Conservation (phyloP, 2,888 invertebrate genomes). For the Drosophila mimetica region DNA sequence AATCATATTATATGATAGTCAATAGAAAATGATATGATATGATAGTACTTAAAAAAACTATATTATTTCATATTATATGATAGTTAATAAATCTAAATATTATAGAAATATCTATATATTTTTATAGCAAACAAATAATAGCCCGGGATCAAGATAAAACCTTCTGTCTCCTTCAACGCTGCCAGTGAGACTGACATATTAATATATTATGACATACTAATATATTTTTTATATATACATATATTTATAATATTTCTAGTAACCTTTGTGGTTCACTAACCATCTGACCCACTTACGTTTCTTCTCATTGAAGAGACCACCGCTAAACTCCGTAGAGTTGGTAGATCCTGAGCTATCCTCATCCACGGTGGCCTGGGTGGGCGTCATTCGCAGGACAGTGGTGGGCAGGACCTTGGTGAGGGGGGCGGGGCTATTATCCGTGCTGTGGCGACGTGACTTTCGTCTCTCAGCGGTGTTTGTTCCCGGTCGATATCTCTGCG, state of each 20-base stretch:
- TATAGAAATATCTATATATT: not conserved
- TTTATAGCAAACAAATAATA: not conserved
- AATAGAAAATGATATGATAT: too few relatives aligned
- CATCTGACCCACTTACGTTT: slow-evolving; percentile 71
- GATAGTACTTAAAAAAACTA: too few relatives aligned
- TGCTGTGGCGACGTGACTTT: slow-evolving; percentile 91
- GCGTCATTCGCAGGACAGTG: slow-evolving; percentile 77
- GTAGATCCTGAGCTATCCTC: slow-evolving; percentile 86
- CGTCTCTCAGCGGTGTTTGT: slow-evolving; percentile 88
- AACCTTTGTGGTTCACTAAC: too few relatives aligned
- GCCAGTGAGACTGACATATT: too few relatives aligned
- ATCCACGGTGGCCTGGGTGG: slow-evolving; percentile 81
- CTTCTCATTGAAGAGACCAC: slow-evolving; percentile 81
- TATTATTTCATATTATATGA: too few relatives aligned
- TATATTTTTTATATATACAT: too few relatives aligned
- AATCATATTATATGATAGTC: too few relatives aligned
- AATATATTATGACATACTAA: too few relatives aligned
- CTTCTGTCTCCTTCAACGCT: too few relatives aligned
- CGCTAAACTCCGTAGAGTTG: slow-evolving; percentile 83
- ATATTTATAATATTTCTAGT: too few relatives aligned
- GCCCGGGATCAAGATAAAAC: too few relatives aligned
- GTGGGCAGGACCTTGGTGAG: slow-evolving; percentile 79
- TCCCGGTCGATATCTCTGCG: slow-evolving; percentile 88
- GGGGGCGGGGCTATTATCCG: slow-evolving; percentile 87
- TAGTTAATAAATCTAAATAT: too few relatives aligned